Evolutionary conservation across 2,797 vertebrate species (phyloP), one percentile per base, ranked within the genome.

Genomic region (Melanotaenia maccullochi): DNA sequence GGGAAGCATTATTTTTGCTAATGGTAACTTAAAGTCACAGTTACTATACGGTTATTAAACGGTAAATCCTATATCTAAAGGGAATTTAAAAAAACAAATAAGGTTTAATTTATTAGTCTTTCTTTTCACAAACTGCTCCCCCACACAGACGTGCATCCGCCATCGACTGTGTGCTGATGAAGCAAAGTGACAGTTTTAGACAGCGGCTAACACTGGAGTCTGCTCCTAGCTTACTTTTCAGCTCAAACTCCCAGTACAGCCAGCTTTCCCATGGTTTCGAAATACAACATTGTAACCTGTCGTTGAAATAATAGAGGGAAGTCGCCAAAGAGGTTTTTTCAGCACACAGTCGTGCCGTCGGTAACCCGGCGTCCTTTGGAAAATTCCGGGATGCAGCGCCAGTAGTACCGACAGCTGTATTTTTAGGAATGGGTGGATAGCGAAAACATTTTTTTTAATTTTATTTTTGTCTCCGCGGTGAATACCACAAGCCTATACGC

Each of bases 381-480:
- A 88, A 81, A 89, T 79, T 86, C 81, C 73, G 78, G 82, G 87
- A 90, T 88, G 90, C 81, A 83, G 87, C 66, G 82, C 83, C 77
- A 82, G 78, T 56, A 85, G 76, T 74, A 84, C 81, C 76, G 74
- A 87, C 86, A 63, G 88, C 89, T 82, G 89, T 88, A 92, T 92
- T 90, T 92, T 84, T 92, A 93, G 95, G 89, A 89, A 88, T 88
- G 90, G 92, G 91, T 93, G 93, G 94, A 93, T 90, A 90, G 88
- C 85, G 87, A 49, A 83, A 89, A 68, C 74, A 73, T 85, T 40
- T 40, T 38, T 40, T 40, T 69, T 68, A 78, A 73, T 76, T 95
- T 95, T 96, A 95, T 96, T 96, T 95, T 93, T 68, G 94, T 94
- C 93, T 85, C 67, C 62, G 89, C 68, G 91, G 90, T 88, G 89